Base-by-base conservation (phyloP, 1,140 invertebrate species). In the Saxidomus purpurata region DNA sequence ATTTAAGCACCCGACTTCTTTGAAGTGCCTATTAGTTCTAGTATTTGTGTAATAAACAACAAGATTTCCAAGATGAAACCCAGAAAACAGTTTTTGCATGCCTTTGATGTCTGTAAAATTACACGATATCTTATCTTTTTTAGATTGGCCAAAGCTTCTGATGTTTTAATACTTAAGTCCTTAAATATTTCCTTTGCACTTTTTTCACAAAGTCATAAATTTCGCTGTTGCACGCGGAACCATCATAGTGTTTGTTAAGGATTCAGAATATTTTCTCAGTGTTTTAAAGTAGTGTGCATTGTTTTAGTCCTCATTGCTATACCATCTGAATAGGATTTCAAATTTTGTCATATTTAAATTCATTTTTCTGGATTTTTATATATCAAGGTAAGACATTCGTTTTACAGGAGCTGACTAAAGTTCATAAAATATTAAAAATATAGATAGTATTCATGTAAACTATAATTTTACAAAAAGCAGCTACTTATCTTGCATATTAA, bases 11-110 rank as follows among this genome's bases (percentile, higher is more conserved):
- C 71, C 47, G 38, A n/a, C 11, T 34, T 84, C 81, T 83, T 84
- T 83, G 81, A 83, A 74, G 81, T 89, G 49, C 19, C 40, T 71
- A 89, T 83, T 89, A 83, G 79, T 63, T 43, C 63, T 83, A 89
- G 80, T 34, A 82, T 61, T 89, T 81, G 59, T 89, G 69, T 83
- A 89, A 89, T 89, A 89, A 88, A 88, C 86, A 88, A 88, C 76
- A 40, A 67, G 77, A 55, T 61, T 81, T 76, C 80, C 71, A 28
- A 61, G 79, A 83, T 34, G 55, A 82, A 83, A 76, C 69, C 71
- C 80, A 83, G 87, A 83, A 83, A 83, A 84, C 79, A 38, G 86
- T 52, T 74, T 82, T 74, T 59, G 63, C 47, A 43, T 17, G n/a
- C 81, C 69, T 89, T 89, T 89, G 87, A 89, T 43, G 87, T 89